These are phyloP conservation scores for Hirtodrosophila alboralis DNA, from an alignment of 2,888 invertebrate species.

Conservation along the genomic window DNA sequence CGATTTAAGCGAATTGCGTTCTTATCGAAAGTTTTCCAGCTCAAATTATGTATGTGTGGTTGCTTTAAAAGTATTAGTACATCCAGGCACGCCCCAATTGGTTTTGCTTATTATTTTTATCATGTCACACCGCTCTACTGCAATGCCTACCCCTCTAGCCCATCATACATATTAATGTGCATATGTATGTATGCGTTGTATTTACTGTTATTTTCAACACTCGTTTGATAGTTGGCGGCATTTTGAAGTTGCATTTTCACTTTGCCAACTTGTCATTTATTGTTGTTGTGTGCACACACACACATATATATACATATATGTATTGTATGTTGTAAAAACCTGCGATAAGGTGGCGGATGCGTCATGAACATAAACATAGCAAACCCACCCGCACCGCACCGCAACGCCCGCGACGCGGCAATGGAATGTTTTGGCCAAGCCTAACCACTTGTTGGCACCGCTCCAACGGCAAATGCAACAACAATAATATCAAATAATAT, in stretches of 20 bases:
- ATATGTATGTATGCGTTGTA: conserved; percentile 7
- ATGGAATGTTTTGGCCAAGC: conserved; percentile 60
- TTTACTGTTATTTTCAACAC: conserved; percentile 34
- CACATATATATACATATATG: neutral
- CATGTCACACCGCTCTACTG: conserved; percentile 15
- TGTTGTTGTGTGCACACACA: conserved; percentile 1
- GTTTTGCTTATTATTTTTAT: conserved; percentile 27
- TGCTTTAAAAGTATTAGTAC: conserved; percentile 12
- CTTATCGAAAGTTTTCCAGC: too few species aligned
- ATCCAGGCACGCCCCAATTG: conserved; percentile 25
- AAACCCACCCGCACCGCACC: conserved; percentile 33
- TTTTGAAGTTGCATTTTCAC: conserved; percentile 51
- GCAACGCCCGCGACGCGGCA: conserved; percentile 38
- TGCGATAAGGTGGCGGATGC: conserved; percentile 50
- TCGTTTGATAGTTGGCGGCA: conserved; percentile 46
- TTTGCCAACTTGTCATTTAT: conserved; percentile 42
- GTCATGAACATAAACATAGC: conserved; percentile 55
- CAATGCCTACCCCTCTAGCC: neutral
- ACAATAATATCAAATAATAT: conserved; percentile 11
- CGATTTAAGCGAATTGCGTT: too few species aligned
- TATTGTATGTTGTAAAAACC: conserved; percentile 17
- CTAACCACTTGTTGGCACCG: conserved; percentile 76
- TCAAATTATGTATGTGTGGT: conserved; percentile 2
- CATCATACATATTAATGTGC: conserved; percentile 5
- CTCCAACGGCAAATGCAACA: conserved; percentile 56